Percentiles rank a stretch among this genome's conserved stretches.
phyloP scores from a whole-genome alignment of 2,888 invertebrate species.

The Hofmannophila pseudospretella region DNA sequence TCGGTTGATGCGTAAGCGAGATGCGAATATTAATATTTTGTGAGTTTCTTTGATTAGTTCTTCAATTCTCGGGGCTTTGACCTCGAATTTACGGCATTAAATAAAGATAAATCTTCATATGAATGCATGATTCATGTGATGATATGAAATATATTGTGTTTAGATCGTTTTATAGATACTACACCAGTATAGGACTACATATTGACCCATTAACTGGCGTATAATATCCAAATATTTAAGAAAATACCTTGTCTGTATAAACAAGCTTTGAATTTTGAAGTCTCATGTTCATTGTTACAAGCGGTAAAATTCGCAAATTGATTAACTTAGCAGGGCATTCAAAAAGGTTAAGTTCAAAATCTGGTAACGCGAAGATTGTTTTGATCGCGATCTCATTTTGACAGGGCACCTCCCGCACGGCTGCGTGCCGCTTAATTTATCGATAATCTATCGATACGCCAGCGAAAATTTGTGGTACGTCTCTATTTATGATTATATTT shows the following conservation, averaged over 20 bases:
- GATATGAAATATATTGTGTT: not conserved
- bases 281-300: too few species aligned
- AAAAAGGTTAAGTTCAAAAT: slow-evolving; percentile 49
- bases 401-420: slow-evolving; percentile 30
- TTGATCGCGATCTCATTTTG: slow-evolving; percentile 44
- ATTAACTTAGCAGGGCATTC: slow-evolving; percentile 51
- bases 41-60: slow-evolving; percentile 58
- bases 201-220: not conserved
- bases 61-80: slow-evolving; percentile 6
- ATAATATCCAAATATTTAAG: not conserved
- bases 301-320: slow-evolving; percentile 55
- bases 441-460: slow-evolving; percentile 26
- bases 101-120: slow-evolving; percentile 5
- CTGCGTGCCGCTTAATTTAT: slow-evolving; percentile 20
- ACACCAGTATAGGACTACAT: too few species aligned
- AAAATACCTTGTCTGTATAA: too few species aligned
- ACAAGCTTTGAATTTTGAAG: too few species aligned
- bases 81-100: slow-evolving; percentile 2
- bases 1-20: slow-evolving; percentile 35
- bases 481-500: too few species aligned
- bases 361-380: slow-evolving; percentile 64
- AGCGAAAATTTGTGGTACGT: slow-evolving; percentile 1
- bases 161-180: not conserved
- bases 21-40: slow-evolving; percentile 34
- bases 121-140: slow-evolving; percentile 6